A percentile compares a stretch with the other conserved stretches of the same genome.
phyloP scores from a whole-genome alignment of 2,113 vertebrate species.

The Australoheros scitulus region DNA sequence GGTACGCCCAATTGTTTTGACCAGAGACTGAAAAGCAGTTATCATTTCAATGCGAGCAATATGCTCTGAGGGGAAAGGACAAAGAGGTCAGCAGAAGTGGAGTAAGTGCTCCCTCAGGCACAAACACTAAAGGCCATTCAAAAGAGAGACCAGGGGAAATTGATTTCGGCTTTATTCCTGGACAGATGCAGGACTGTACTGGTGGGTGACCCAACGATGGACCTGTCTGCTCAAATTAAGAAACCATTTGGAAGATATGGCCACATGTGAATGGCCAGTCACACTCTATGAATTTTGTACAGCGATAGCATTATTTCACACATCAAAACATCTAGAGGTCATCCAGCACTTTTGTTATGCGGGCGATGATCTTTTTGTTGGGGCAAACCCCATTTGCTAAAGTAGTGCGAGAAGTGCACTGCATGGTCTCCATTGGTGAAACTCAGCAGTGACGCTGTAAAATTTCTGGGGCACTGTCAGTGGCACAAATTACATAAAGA shows the following conservation, averaged over 20 bases:
- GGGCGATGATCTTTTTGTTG: conserved; percentile 45
- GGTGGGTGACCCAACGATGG: conserved; percentile 45
- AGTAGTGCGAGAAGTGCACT: conserved; percentile 28
- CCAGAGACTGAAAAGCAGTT: conserved; percentile 72
- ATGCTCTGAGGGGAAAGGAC: conserved; percentile 57
- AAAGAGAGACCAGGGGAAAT: conserved; percentile 65
- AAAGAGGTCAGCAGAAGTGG: conserved; percentile 73
- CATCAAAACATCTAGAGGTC: conserved; percentile 62
- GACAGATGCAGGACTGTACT: conserved; percentile 56
- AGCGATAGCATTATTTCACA: conserved; percentile 54
- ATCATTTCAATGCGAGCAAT: conserved; percentile 67
- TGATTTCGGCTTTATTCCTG: conserved; percentile 71
- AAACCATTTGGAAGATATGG: conserved; percentile 59
- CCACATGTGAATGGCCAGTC: conserved; percentile 49
- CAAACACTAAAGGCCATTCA: conserved; percentile 61
- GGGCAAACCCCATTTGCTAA: conserved; percentile 21
- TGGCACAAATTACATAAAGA: conserved; percentile 53
- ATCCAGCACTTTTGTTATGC: conserved; percentile 13
- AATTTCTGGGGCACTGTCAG: conserved; percentile 41
- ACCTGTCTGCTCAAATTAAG: conserved; percentile 66
- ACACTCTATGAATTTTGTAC: conserved; percentile 34
- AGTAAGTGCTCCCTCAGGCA: conserved; percentile 73
- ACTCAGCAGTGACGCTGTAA: conserved; percentile 5
- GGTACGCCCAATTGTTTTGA: conserved; percentile 59
- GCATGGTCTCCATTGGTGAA: conserved; percentile 6